Conservation (phyloP, 2,888 invertebrate genomes). For the Spilarctia lutea region DNA sequence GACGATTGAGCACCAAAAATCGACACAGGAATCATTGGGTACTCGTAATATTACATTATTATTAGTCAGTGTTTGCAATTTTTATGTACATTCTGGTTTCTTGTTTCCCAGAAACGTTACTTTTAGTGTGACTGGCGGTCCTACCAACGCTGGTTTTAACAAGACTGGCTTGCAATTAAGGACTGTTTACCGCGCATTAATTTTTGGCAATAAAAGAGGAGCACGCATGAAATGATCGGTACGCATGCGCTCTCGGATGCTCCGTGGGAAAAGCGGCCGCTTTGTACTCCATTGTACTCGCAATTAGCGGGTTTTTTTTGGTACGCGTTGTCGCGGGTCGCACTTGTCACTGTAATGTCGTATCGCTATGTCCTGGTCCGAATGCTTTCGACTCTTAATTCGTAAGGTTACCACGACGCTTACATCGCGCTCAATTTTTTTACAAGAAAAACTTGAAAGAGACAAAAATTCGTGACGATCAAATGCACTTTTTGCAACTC, state of each 20-base stretch:
- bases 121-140: slow-evolving; percentile 69
- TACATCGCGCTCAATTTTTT: slow-evolving; percentile 49
- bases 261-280: slow-evolving; percentile 84
- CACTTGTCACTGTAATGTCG: slow-evolving; percentile 81
- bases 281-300: slow-evolving; percentile 83
- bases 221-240: slow-evolving; percentile 82
- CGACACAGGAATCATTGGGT: slow-evolving; percentile 67
- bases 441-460: slow-evolving; percentile 39
- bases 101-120: slow-evolving; percentile 69
- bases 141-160: slow-evolving; percentile 68
- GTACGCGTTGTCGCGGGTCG: slow-evolving; percentile 68
- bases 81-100: slow-evolving; percentile 73
- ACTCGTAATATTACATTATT: slow-evolving; percentile 75
- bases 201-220: slow-evolving; percentile 86
- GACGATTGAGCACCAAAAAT: slow-evolving; percentile 59
- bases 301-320: slow-evolving; percentile 82
- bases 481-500: slow-evolving; percentile 70
- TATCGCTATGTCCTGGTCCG: slow-evolving; percentile 76
- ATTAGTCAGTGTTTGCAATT: slow-evolving; percentile 74
- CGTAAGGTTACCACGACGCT: slow-evolving; percentile 70
- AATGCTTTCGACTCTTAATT: slow-evolving; percentile 77
- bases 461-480: slow-evolving; percentile 61
- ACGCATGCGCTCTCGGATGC: slow-evolving; percentile 75
- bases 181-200: slow-evolving; percentile 85
- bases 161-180: slow-evolving; percentile 82